A percentile compares a stretch with the other conserved stretches of the same genome.
These are phyloP conservation scores for Jordanella pulchra DNA, from an alignment of 2,797 vertebrate species.

Conservation along the genomic window DNA sequence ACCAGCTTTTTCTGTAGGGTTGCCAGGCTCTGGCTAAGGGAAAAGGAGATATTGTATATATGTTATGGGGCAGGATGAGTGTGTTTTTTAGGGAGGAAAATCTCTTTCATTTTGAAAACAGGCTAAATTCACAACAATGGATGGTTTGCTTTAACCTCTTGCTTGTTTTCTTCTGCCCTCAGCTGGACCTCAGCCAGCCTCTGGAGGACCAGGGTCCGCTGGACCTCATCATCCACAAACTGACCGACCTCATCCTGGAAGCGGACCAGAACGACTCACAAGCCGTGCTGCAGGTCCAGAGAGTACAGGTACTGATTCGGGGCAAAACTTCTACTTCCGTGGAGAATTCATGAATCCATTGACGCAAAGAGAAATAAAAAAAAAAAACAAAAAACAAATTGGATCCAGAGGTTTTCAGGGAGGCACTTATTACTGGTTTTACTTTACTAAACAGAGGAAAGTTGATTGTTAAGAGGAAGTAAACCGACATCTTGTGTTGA, in stretches of 20 bases:
- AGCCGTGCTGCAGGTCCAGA: conserved; percentile 89
- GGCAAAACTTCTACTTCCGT: not conserved
- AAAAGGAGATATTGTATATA: too few relatives aligned
- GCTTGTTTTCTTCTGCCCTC: conserved; percentile 28
- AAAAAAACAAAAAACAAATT: not conserved
- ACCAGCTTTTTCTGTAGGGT: too few relatives aligned
- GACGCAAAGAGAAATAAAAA: not conserved
- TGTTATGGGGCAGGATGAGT: too few relatives aligned
- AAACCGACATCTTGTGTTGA: not conserved
- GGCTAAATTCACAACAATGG: conserved; percentile 9
- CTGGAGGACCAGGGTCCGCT: conserved; percentile 95
- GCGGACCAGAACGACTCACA: conserved; percentile 97
- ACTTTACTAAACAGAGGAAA: not conserved
- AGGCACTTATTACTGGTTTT: not conserved
- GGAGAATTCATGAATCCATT: not conserved
- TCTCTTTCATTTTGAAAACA: conserved; percentile 4
- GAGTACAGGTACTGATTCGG: conserved; percentile 87
- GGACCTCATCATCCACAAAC: conserved; percentile 98
- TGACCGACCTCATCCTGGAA: conserved; percentile 96
- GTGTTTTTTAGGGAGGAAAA: not conserved
- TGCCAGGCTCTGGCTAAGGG: too few relatives aligned
- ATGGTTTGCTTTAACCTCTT: not conserved
- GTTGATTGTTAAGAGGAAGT: not conserved
- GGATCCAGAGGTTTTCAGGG: not conserved
- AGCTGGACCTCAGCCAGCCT: conserved; percentile 94